A percentile compares a stretch with the other conserved stretches of the same genome.
Conservation (phyloP, 2,113 vertebrate species). For the Litocranius walleri region DNA sequence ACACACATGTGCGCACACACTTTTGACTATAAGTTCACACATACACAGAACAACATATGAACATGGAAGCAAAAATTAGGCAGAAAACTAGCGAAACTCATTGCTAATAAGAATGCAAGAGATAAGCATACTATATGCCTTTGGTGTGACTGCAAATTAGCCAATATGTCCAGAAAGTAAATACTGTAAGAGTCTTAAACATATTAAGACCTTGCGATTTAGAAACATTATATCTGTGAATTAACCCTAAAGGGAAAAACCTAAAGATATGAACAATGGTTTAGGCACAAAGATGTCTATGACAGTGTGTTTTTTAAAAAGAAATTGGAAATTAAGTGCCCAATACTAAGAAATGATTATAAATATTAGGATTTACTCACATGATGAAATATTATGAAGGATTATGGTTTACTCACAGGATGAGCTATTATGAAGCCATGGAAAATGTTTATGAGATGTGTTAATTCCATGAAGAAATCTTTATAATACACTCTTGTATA, state of each 20-base stretch:
- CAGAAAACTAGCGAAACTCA: neutral
- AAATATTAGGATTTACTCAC: neutral
- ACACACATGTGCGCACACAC: neutral
- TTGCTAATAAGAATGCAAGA: neutral
- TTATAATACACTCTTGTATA: neutral
- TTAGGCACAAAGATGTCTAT: neutral
- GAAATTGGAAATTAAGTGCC: neutral
- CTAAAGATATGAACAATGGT: neutral
- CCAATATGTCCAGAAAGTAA: neutral
- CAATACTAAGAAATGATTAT: neutral
- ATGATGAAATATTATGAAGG: neutral
- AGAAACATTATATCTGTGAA: neutral
- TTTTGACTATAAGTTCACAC: too few species aligned
- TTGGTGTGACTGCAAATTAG: neutral
- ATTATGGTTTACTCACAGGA: neutral
- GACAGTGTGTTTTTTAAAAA: neutral
- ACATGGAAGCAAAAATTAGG: neutral
- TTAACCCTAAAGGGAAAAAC: neutral
- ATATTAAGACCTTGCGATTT: neutral
- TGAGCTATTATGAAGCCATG: neutral
- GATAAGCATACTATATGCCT: neutral
- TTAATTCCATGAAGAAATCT: slow-evolving; percentile 3
- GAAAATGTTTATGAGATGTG: neutral
- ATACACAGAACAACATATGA: neutral
- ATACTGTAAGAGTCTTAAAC: neutral